Conservation (phyloP, 1,140 invertebrate genomes). For the Zaprionus ghesquierei region DNA sequence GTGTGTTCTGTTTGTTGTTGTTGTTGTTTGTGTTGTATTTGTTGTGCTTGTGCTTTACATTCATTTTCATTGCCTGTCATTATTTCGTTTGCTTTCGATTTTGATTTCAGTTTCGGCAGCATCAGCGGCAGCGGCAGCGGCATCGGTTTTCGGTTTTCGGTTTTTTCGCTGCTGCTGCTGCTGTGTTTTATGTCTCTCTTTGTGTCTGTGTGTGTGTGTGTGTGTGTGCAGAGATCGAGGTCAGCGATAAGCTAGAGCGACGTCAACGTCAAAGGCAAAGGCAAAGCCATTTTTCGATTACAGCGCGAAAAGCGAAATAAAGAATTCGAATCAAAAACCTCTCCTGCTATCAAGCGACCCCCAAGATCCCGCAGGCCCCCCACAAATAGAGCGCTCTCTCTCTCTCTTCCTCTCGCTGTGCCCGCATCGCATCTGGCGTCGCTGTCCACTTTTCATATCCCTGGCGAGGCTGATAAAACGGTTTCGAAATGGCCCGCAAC, state of each 20-base stretch:
- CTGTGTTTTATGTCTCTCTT: slow-evolving; percentile 17
- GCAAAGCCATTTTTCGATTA: slow-evolving; percentile 72
- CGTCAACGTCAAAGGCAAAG: slow-evolving; percentile 53
- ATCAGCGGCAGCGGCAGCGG: slow-evolving; percentile 38
- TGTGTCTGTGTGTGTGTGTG: slow-evolving; percentile 7
- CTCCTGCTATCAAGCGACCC: not conserved
- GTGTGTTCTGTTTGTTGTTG: slow-evolving; percentile 44
- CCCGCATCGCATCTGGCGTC: not conserved
- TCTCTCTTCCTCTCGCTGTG: not conserved
- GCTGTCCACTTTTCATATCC: slow-evolving; percentile 39
- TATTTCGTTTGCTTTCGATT: slow-evolving; percentile 71
- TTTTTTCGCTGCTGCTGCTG: slow-evolving; percentile 32
- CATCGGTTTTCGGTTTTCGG: slow-evolving; percentile 17
- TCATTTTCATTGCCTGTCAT: slow-evolving; percentile 76
- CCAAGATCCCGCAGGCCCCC: not conserved
- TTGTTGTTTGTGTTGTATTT: not conserved
- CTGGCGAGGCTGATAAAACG: slow-evolving; percentile 35
- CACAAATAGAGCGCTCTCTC: slow-evolving; percentile 2
- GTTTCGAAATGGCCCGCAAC: slow-evolving; percentile 35
- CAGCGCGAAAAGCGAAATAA: slow-evolving; percentile 42
- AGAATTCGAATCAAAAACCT: not conserved
- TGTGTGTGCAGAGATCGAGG: slow-evolving; percentile 60
- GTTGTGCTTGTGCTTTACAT: slow-evolving; percentile 52
- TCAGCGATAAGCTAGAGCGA: slow-evolving; percentile 68
- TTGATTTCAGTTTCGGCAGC: slow-evolving; percentile 60